These are phyloP conservation scores for Poeciliopsis gracilis DNA, from an alignment of 2,797 vertebrate species.

Conservation along the genomic window DNA sequence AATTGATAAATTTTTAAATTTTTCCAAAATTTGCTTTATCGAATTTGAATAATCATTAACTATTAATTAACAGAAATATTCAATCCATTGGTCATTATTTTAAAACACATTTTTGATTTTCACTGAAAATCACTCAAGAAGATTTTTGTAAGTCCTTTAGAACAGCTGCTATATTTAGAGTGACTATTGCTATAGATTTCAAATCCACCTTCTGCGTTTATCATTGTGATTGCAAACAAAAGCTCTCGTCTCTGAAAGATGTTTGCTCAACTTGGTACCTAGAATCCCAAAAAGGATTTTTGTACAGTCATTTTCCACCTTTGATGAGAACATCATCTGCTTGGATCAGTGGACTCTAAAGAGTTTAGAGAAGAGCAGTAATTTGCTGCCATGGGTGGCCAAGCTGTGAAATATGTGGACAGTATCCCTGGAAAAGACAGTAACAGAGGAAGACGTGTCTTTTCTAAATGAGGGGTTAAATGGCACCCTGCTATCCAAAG, in stretches of 20 bases:
- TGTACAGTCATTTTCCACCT: constrained; percentile 43
- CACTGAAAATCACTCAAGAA: not conserved
- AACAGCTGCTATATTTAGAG: not conserved
- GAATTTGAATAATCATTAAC: not conserved
- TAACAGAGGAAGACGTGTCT: constrained; percentile 70
- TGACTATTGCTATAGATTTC: not conserved
- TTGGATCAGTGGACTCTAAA: constrained; percentile 48
- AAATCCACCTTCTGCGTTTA: not conserved
- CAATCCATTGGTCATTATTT: not conserved
- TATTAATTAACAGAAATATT: not conserved
- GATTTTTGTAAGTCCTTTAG: not conserved
- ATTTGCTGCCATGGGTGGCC: constrained; percentile 59
- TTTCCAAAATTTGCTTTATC: too few relatives aligned
- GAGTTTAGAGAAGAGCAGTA: constrained; percentile 40
- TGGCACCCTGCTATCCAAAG: constrained; percentile 73
- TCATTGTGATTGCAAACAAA: constrained; percentile 81
- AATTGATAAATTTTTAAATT: too few relatives aligned
- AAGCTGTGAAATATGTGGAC: constrained; percentile 58
- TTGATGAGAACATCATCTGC: constrained; percentile 47
- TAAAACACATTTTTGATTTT: not conserved
- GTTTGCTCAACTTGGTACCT: constrained; percentile 77
- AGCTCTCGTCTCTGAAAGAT: constrained; percentile 75
- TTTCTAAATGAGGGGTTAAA: constrained; percentile 81
- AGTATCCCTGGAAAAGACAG: constrained; percentile 67
- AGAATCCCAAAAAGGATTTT: constrained; percentile 65